A percentile compares a stretch with the other conserved stretches of the same genome.
Conservation (phyloP, 2,113 vertebrate species). For the Myiagra hebetior region DNA sequence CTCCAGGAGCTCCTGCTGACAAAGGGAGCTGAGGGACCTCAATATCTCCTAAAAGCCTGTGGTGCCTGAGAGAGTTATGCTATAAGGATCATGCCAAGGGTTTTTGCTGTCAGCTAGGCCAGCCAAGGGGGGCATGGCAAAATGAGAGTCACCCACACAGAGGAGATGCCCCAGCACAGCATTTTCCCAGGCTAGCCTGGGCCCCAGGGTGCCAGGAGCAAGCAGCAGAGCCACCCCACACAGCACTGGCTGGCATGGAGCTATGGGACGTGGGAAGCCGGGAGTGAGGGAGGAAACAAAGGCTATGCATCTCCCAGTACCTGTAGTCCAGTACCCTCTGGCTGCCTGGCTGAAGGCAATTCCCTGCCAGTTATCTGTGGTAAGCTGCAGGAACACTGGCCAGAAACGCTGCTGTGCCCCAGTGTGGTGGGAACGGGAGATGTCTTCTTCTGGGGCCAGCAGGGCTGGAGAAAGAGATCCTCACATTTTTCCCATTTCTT, state of each 20-base stretch:
- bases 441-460: not conserved
- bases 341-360: not conserved
- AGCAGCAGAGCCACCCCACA: not conserved
- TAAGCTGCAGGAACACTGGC: not conserved
- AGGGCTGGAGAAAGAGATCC: not conserved
- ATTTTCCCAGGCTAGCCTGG: not conserved
- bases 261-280: not conserved
- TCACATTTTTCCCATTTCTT: not conserved
- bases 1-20: slow-evolving; percentile 5
- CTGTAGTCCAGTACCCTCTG: not conserved
- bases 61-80: not conserved
- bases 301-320: not conserved
- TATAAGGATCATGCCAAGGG: not conserved
- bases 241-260: accelerated
- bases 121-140: not conserved
- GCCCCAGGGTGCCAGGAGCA: not conserved
- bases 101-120: not conserved
- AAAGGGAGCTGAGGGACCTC: not conserved
- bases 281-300: not conserved
- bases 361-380: not conserved
- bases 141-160: not conserved
- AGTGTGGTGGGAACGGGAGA: not conserved
- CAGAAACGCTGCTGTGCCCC: not conserved
- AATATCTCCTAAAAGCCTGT: not conserved
- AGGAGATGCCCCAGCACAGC: not conserved